Conservation (phyloP, 2,888 invertebrate genomes). For the Tryphoninae sp. region DNA sequence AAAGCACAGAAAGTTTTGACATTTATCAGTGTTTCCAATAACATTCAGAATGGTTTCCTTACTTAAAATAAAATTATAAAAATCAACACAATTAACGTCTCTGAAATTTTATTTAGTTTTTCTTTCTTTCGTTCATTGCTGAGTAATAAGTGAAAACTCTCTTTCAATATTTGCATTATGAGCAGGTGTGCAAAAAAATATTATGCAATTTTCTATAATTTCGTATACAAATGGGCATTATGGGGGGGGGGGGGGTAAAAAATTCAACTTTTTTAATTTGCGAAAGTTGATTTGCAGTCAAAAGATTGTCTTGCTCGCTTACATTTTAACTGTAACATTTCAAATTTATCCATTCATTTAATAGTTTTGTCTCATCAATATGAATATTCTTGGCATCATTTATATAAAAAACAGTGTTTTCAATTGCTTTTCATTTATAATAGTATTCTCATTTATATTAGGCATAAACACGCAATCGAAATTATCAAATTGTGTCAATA, state of each 20-base stretch:
- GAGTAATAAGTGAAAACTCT: neutral
- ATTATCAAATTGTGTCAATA: slow-evolving; percentile 4
- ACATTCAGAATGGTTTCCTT: slow-evolving; percentile 1
- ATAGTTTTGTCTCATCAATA: slow-evolving; percentile 7
- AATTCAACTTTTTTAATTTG: slow-evolving; percentile 17
- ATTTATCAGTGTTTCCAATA: slow-evolving; percentile 3
- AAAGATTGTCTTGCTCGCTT: neutral
- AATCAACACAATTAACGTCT: neutral
- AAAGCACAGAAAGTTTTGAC: neutral
- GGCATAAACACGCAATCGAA: neutral
- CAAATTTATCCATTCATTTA: slow-evolving; percentile 3
- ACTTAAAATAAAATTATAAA: neutral
- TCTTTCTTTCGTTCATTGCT: neutral
- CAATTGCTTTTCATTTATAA: neutral
- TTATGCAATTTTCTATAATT: slow-evolving; percentile 30
- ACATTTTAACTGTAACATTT: slow-evolving; percentile 1
- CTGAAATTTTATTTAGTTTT: slow-evolving; percentile 1
- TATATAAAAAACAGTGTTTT: neutral
- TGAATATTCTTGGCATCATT: slow-evolving; percentile 1
- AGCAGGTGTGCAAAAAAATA: slow-evolving; percentile 28
- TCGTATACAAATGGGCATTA: slow-evolving; percentile 36
- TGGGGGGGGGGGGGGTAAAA: slow-evolving; percentile 17
- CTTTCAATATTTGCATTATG: slow-evolving; percentile 44
- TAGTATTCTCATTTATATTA: slow-evolving; percentile 5
- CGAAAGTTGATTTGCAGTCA: slow-evolving; percentile 42